Evolutionary conservation across 2,888 invertebrate species (phyloP), one percentile per base, ranked within the genome.

Genomic region (Sisyra nigra): DNA sequence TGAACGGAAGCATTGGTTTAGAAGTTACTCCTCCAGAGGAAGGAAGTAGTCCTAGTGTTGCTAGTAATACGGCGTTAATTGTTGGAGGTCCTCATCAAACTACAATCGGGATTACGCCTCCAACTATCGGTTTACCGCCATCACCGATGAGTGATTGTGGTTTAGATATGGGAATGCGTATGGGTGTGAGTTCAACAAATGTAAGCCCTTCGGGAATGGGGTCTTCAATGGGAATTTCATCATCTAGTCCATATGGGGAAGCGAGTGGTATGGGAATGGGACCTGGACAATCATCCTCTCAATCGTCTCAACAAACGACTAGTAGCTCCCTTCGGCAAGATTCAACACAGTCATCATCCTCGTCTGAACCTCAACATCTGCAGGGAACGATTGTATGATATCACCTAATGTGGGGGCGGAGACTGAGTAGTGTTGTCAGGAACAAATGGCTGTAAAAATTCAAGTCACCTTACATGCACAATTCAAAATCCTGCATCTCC

Each of bases 301-400:
- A 56, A 43, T 59, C 55, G 30, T 67, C 29, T 64, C 66, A 65
- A 8, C 53, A 61, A 9, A 57, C 63, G 7, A 56, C 41, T 2
- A 32, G 18, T 17, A 19, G 38, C 6, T n/a, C 31, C 4, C 31
- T 14, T 48, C 52, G 4, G 53, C 53, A 24, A 40, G 47, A 11
- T 46, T 52, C 19, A 49, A 65, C 57, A 47, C 67, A 52, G 48
- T 54, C 49, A 54, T 57, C 50, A 56, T 59, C 24, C 24, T 24
- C 58, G 4, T 60, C 66, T 15, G 79, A 80, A 56, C 74, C 82
- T 13, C 82, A 82, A 58, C 81, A 83, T 57, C 67, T 86, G 48
- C 87, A 87, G 65, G 88, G 88, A 52, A 89, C 88, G 58, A 86
- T 89, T 66, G 88, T 89, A 85, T 89, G 86, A 88, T 87, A 87